Base-by-base conservation (phyloP, 2,797 vertebrate genomes). In the Percopsis omiscomaycus region DNA sequence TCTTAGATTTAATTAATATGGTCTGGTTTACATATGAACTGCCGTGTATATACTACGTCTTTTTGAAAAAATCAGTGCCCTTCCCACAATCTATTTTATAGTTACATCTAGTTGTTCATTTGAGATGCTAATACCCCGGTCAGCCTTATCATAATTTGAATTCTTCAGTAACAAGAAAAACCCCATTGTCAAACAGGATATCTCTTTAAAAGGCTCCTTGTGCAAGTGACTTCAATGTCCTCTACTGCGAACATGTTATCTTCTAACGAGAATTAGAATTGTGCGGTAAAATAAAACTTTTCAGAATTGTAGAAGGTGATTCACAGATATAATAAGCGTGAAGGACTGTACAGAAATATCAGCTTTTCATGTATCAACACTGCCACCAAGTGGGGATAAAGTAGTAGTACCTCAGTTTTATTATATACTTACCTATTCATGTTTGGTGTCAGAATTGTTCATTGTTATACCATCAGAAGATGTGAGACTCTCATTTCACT, bases 291-390 rank as follows among this genome's bases (percentile, higher is more conserved):
- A 53, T 61, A 68, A 74, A 78, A 71, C 48, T 66, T 6, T 9
- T 59, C 73, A n/a, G 4, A 77, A 79, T 55, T 70, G 73, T 56
- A 29, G 52, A 79, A 77, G 61, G 71, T 74, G 86, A 83, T 85
- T 87, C 81, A 59, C 72, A 77, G 16, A 79, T 80, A 69, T 49
- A 77, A 86, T 85, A 78, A 84, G 72, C 60, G 73, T 85, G 84
- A 86, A 83, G 81, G 85, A 85, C 83, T 86, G 77, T 84, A 86
- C 84, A 84, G 80, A 80, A 79, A 59, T 47, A 12, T 63, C 73
- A 60, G 46, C 59, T 65, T 44, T 48, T 68, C 48, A 45, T 59
- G 37, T 69, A 66, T 59, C 78, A 85, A 84, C 61, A 82, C 72
- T 85, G 88, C 64, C 89, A 79, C 72, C 86, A 61, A 69, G 81